Evolutionary conservation across 2,888 invertebrate genomes (phyloP).

Genomic region (Eupithecia abbreviata): DNA sequence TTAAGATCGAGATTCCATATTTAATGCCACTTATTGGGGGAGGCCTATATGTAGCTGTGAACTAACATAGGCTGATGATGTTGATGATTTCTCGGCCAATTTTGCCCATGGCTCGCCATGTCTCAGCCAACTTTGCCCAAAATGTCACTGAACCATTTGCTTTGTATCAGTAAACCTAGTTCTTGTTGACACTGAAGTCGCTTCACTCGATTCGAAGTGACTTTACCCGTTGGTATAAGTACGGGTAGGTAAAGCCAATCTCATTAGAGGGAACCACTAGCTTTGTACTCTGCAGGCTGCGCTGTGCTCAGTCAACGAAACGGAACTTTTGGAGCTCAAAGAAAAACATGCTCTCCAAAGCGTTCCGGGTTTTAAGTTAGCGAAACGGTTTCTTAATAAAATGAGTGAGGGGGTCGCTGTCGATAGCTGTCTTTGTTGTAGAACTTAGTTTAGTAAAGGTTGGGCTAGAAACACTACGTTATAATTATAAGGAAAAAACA

Average conservation of each 20-base stretch:
- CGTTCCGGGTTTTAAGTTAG: neutral
- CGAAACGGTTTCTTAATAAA: neutral
- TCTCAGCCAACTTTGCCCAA: too few species aligned
- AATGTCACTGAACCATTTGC: too few species aligned
- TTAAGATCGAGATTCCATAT: too few species aligned
- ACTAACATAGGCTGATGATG: too few species aligned
- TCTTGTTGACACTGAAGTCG: too few species aligned
- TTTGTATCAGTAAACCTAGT: too few species aligned
- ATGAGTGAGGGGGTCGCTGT: neutral
- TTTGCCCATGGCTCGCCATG: too few species aligned
- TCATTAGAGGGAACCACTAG: constrained; percentile 17
- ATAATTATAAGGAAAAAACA: too few species aligned
- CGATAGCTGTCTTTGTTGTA: neutral
- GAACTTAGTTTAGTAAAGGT: neutral
- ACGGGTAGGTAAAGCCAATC: constrained; percentile 6
- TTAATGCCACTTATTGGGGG: too few species aligned
- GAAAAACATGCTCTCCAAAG: constrained; percentile 4
- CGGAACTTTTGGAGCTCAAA: constrained; percentile 5
- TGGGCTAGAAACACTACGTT: neutral
- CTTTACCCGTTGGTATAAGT: neutral
- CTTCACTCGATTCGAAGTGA: neutral
- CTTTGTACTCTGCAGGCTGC: neutral
- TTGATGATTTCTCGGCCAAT: too few species aligned
- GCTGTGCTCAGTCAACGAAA: neutral
- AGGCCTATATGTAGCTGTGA: too few species aligned